Base-by-base conservation (phyloP, 2,888 invertebrate species). In the Habroteleia sp. region DNA sequence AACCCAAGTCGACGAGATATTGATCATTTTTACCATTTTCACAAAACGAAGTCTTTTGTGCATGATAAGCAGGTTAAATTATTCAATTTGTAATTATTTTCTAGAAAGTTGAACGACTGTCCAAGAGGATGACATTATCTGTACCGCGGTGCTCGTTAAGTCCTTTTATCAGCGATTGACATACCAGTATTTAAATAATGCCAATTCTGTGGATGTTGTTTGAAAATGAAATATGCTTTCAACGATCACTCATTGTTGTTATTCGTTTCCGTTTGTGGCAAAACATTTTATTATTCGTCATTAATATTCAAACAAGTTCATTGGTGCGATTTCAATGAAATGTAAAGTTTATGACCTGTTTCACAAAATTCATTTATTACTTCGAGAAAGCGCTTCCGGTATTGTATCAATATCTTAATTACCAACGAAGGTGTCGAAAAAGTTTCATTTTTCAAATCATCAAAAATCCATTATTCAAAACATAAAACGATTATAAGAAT, bases 11-110 rank as follows among this genome's bases (percentile, higher is more conserved):
- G 65, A 71, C 76, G 60, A 60, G 71, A 75, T 71, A 71, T 75
- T 62, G 71, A 75, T 75, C 75, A 71, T 76, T 72, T 75, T 74
- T 68, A 62, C 44, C 74, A 74, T 74, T 74, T 69, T 68, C 74
- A 50, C 74, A 63, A 74, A 74, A 74, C 62, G 54, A 74, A 60
- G 46, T 41, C 73, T 74, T 73, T 74, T 74, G 66, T 66, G 54
- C 66, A 66, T 66, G 60, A 74, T 74, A 66, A 74, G 74, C 60
- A 66, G 46, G 37, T 54, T 66, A 60, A 73, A 73, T 73, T 73
- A 66, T 73, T 73, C 60, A 66, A 73, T 73, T 73, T 73, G 52
- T 52, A 60, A 73, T 66, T 65, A 65, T 73, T 73, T 73, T 65
- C 25, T 14, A 20, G 10, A 1, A 58, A 50, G 39, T 48, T 48